Evolutionary conservation across 2,113 vertebrate species (phyloP).

Genomic region (Gopherus flavomarginatus): DNA sequence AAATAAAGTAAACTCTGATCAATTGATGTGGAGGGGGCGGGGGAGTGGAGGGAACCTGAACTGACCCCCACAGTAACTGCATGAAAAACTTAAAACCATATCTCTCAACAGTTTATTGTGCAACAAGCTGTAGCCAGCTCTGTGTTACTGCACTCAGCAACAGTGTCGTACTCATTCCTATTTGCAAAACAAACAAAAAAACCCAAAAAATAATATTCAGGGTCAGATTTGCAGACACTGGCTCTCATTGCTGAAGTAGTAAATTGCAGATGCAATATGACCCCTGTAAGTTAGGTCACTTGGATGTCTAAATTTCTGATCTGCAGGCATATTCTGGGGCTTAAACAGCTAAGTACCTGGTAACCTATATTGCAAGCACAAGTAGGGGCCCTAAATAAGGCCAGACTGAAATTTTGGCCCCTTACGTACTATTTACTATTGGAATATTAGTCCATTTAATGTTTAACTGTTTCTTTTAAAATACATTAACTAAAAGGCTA

Average conservation of each 20-base stretch:
- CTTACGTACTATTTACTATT: background rate
- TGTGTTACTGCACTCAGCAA: background rate
- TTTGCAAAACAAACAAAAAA: background rate
- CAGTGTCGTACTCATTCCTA: background rate
- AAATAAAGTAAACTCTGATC: background rate
- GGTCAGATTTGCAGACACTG: background rate
- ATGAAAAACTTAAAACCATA: background rate
- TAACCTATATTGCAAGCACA: background rate
- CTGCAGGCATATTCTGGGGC: background rate
- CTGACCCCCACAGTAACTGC: background rate
- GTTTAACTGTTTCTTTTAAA: background rate
- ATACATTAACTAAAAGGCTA: background rate
- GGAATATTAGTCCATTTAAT: background rate
- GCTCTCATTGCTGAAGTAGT: background rate
- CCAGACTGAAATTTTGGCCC: background rate
- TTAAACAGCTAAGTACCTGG: background rate
- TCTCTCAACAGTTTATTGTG: background rate
- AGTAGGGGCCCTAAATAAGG: background rate
- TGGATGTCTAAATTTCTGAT: background rate
- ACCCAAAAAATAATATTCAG: background rate
- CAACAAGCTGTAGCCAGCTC: background rate
- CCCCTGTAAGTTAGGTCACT: background rate
- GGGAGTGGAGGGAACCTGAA: background rate
- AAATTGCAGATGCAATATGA: background rate
- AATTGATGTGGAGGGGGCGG: rapidly evolving